Evolutionary conservation across 2,797 vertebrate genomes (phyloP), one percentile per base, ranked within the genome.

Genomic region (Anas bahamensis): DNA sequence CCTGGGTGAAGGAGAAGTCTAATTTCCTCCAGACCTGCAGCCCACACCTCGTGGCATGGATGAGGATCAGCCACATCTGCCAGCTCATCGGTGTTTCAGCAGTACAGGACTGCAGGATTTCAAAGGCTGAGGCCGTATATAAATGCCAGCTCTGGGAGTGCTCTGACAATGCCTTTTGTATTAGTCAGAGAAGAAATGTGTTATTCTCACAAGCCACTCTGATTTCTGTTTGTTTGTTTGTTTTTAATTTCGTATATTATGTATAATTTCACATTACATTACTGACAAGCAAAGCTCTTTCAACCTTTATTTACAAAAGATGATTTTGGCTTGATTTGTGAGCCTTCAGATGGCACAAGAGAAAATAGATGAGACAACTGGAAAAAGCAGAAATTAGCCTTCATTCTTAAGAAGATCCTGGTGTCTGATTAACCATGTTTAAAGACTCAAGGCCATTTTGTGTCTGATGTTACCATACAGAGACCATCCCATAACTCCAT

Each of bases 141-240:
- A 50, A 83, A 26, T 79, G 39, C 29, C 64, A 29, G 21, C 77
- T 24, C 28, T 73, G 83, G 70, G 77, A 75, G 52, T 31, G 48
- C 44, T 88, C 79, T 80, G 70, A 72, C 42, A 83, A 72, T 60
- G 31, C 28, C 48, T 55, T 57, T 80, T 60, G 26, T 35, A 2
- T 88, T 76, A 90, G 41, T 86, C 88, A 93, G 63, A 92, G 50
- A 24, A 91, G 39, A 87, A 83, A 61, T 16, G 19, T 24, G 19
- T 82, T 90, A 41, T 60, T 89, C 42, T 53, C 46, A 16, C 4
- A 28, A 85, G 41, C 46, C 2, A 0, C 63, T 89, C 56, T 2
- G 9, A 48, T 55, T 89, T 86, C 31, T 82, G 71, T 86, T 91
- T 83, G 81, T 48, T 93, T 94, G 39, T 70, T 91, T 91, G 72